Evolutionary conservation across 2,888 invertebrate genomes (phyloP), one percentile per base, ranked within the genome.

Genomic region (Nomada ruficornis): DNA sequence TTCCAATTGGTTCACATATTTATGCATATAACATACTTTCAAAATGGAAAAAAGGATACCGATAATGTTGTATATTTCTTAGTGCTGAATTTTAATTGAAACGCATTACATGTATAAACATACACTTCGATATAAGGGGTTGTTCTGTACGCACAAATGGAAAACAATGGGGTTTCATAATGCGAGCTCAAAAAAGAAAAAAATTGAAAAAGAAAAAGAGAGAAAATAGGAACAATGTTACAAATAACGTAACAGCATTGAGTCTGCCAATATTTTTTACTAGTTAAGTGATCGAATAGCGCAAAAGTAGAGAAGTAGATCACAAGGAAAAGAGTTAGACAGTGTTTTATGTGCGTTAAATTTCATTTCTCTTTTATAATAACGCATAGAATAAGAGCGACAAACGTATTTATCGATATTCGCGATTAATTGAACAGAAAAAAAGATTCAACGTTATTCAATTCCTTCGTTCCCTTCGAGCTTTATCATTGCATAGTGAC

Each of bases 191-290:
- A 89, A 84, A 70, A 55, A 42, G 44, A 7, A 23, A 68, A 57
- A 65, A 64, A 18, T 26, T 42, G 52, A 68, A 71, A 50, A 52
- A 7, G 36, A 64, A 57, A 65, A 64, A 18, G 18, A 62, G 74
- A 50, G 23, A 23, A 70, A 70, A 72, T 54, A 78, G 29, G 23
- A 75, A 85, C 70, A 76, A 82, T 82, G 78, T 89, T 88, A 87
- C 83, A 72, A 10, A 52, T 65, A 70, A 72, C 42, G 78, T 87
- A 89, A 85, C 83, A 83, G 64, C 83, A 88, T 89, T 77, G 52
- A 83, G 87, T 87, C 86, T 88, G 87, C 88, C 88, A 88, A 89
- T 72, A 83, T 89, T 88, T 88, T 88, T 89, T 89, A 86, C 81
- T 67, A 60, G 2, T 87, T 87, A 88, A 87, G 76, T 54, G 67